A percentile compares a stretch with the other conserved stretches of the same genome.
phyloP scores from a whole-genome alignment of 2,888 invertebrate genomes.

The Hydriomena furcata region DNA sequence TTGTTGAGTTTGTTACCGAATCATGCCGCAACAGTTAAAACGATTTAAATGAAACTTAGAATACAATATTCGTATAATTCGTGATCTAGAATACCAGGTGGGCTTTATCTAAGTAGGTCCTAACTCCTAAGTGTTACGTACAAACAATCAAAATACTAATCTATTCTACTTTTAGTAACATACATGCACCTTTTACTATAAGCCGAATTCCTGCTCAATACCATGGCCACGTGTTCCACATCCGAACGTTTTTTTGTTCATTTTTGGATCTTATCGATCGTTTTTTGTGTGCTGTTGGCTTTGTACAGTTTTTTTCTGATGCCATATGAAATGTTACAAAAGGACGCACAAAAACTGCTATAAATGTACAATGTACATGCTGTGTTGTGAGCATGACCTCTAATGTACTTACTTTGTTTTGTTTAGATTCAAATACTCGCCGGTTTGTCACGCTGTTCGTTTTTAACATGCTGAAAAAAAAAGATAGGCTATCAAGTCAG shows the following conservation, averaged over 20 bases:
- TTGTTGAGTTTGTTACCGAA: too few relatives aligned
- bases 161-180: conserved; percentile 2
- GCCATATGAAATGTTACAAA: conserved; percentile 54
- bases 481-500: too few relatives aligned
- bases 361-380: conserved; percentile 32
- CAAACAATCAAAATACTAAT: conserved; percentile 13
- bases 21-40: too few relatives aligned
- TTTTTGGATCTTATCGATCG: conserved; percentile 41
- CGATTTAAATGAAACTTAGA: too few relatives aligned
- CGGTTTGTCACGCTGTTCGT: neutral
- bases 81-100: too few relatives aligned
- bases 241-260: conserved; percentile 41
- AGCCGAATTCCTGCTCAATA: conserved; percentile 30
- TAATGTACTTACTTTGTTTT: conserved; percentile 23
- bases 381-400: conserved; percentile 28
- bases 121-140: too few relatives aligned
- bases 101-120: too few relatives aligned
- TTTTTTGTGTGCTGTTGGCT: conserved; percentile 47
- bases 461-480: too few relatives aligned
- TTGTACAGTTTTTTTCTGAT: conserved; percentile 48
- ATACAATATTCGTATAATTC: too few relatives aligned
- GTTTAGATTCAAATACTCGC: conserved; percentile 8
- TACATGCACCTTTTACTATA: conserved; percentile 31
- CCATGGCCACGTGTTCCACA: conserved; percentile 58
- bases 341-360: conserved; percentile 33